Conservation (phyloP, 2,797 vertebrate species). For the Dipus sagitta region DNA sequence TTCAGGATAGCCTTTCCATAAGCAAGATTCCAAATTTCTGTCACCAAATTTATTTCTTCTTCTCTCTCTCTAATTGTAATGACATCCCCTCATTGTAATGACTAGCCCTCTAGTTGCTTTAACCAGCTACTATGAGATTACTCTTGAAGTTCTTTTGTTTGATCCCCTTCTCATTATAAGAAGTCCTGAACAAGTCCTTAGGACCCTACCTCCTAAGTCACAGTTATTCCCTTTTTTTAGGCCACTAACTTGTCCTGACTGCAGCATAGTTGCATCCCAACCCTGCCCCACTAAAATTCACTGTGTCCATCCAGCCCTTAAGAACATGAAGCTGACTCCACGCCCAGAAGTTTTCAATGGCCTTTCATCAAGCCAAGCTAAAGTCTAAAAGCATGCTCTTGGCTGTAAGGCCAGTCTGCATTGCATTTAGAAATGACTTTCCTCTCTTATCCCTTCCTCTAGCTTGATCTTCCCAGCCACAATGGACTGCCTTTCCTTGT, state of each 20-base stretch:
- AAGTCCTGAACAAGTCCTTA: background rate
- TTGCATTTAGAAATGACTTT: background rate
- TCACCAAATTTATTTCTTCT: background rate
- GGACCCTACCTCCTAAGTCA: background rate
- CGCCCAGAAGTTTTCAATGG: background rate
- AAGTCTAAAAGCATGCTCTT: background rate
- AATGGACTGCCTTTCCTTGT: background rate
- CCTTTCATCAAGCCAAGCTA: background rate
- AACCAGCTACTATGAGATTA: background rate
- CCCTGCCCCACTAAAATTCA: background rate
- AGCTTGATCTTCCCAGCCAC: background rate
- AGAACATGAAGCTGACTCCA: background rate
- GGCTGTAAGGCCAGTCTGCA: background rate
- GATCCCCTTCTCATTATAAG: background rate
- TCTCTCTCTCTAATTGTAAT: background rate
- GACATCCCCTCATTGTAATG: background rate
- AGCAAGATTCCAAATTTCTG: background rate
- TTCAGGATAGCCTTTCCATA: background rate
- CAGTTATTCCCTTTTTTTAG: background rate
- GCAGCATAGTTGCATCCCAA: background rate
- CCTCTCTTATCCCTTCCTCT: background rate
- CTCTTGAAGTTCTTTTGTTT: background rate
- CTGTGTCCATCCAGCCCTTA: background rate
- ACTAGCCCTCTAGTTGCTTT: background rate
- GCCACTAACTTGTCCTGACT: background rate